Base-by-base conservation (phyloP, 2,888 invertebrate species). In the Sycophila texana region DNA sequence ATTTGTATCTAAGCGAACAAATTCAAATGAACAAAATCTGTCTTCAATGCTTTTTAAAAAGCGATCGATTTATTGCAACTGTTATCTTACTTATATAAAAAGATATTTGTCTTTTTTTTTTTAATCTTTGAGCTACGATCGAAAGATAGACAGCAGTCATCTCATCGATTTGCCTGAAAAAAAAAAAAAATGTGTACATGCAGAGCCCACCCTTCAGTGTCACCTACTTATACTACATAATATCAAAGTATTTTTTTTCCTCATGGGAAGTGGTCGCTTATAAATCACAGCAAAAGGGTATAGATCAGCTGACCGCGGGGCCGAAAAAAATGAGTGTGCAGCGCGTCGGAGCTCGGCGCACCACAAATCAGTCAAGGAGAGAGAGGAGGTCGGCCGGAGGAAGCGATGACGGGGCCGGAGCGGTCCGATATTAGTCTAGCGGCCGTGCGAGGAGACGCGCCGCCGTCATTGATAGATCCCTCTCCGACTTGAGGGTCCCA, bases 401-500 rank as follows among this genome's bases (percentile, higher is more conserved):
- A 39, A 57, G 65, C 75, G 79, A 75, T 79, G 75, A 79, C 72
- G 30, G 26, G 79, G 67, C 79, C 75, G 79, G 58, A 51, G 72
- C 61, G 30, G 55, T 4, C 12, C n/a, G 74, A 74, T 80, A 80
- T 80, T 76, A 72, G 75, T 76, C 72, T 72, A 67, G 72, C 53
- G 60, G 39, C n/a, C 18, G 49, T 53, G 39, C 39, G 39, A 39
- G 39, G 57, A 60, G 47, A 78, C 83, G 83, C 83, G 84, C 83
- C 39, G 79, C 77, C 83, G 84, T 83, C 85, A 86, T 86, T 86
- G 87, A 87, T 85, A 85, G 85, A 86, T 85, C 83, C 85, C 81
- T 83, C 39, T 81, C 79, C 81, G 68, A 82, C 82, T 80, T 81
- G 66, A 22, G 61, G 66, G 86, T 16, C 18, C 18, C 89, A 89